A percentile compares a stretch with the other conserved stretches of the same genome.
These are phyloP conservation scores for Platyrinchus mystaceus DNA, from an alignment of 2,797 vertebrate genomes.

Conservation along the genomic window DNA sequence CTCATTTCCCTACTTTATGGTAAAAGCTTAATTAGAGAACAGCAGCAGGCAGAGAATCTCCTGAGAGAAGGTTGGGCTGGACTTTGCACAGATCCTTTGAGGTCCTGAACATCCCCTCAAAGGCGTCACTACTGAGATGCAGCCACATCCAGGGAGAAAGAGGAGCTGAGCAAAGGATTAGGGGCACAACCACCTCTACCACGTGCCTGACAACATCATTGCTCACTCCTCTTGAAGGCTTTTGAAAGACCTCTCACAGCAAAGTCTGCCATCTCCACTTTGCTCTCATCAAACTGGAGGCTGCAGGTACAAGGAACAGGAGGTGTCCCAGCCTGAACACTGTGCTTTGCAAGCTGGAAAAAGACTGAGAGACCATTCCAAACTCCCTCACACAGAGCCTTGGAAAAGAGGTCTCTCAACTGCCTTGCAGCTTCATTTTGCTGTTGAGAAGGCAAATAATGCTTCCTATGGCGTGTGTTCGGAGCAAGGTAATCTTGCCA, in stretches of 20 bases:
- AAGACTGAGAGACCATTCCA: neutral
- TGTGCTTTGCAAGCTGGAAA: neutral
- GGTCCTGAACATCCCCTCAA: neutral
- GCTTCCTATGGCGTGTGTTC: rapidly evolving
- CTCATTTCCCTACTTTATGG: neutral
- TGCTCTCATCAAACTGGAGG: neutral
- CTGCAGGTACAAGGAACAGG: neutral
- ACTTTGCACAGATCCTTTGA: neutral
- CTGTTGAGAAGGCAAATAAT: neutral
- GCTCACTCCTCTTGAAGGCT: neutral
- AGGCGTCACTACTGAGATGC: neutral
- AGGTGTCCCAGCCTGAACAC: neutral
- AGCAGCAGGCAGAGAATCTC: neutral
- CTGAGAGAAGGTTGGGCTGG: neutral
- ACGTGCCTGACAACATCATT: neutral
- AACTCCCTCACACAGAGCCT: neutral
- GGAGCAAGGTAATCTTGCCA: neutral
- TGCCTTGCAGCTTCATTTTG: neutral
- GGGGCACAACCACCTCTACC: neutral
- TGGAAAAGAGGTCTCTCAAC: neutral
- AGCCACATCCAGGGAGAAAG: neutral
- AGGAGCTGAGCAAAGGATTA: neutral
- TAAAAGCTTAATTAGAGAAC: neutral
- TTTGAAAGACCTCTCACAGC: neutral
- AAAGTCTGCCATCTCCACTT: neutral